Base-by-base conservation (phyloP, 53 echinoderm and acorn worm species). In the Echinarachnius parma region DNA sequence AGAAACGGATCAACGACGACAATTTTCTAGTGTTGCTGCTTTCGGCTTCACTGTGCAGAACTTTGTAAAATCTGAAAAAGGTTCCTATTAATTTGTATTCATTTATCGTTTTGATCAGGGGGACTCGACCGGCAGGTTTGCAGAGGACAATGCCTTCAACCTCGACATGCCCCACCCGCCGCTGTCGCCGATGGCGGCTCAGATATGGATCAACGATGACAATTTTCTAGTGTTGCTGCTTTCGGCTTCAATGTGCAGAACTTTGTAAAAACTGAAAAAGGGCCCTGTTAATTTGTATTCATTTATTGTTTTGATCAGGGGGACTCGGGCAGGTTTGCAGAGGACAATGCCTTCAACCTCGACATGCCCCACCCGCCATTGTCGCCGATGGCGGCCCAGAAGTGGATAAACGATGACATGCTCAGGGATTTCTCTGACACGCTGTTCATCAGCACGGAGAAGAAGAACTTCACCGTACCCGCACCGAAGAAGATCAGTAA, bases 401-500 rank as follows among this genome's bases (percentile, higher is more conserved):
- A 87, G 63, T 80, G 91, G 27, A 84, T 77, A 71, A 92, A 88
- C 34, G 92, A 98, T 77, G 98, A 98, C 82, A 85, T 78, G 21
- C 85, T 91, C 15, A 98, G 86, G 29, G 92, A 98, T 29, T 91
- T 98, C 82, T 75, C 83, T 0, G 98, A 98, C 58, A 98, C 98
- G 2, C 88, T 98, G 21, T 96, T 96, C 80, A 90, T 90, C 72
- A 96, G 98, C 76, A 84, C 74, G 21, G 80, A 80, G 77, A 86
- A 71, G 48, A 87, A 92, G 50, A 68, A 84, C 32, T 98, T 92
- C 57, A 83, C 82, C 14, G 87, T 86, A 15, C 98, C 92, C 1
- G 86, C 84, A 53, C 91, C 98, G 8, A 98, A 85, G 82, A 91
- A 98, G 68, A 92, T 98, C 76, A 87, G 98, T 98, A 78, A 91